Evolutionary conservation across 2,797 vertebrate genomes (phyloP).

Genomic region (Fratercula arctica): DNA sequence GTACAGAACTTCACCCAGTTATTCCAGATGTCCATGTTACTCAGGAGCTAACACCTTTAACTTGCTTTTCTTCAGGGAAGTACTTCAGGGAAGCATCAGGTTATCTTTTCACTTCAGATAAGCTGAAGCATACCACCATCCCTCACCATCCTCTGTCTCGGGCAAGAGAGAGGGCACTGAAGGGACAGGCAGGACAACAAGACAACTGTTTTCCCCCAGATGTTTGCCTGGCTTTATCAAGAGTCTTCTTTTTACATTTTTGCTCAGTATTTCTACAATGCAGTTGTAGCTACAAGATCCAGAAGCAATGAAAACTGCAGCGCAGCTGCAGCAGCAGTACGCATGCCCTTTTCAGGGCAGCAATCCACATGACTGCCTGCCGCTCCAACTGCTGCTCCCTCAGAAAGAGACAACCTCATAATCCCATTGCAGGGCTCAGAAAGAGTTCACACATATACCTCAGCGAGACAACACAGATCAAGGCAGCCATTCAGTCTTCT

Average conservation of each 20-base stretch:
- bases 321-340: neutral
- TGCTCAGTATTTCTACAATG: neutral
- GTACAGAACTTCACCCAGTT: neutral
- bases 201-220: neutral
- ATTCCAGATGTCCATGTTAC: neutral
- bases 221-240: neutral
- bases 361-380: neutral
- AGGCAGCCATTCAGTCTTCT: neutral
- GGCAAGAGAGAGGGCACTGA: neutral
- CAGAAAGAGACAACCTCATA: neutral
- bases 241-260: neutral
- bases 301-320: neutral
- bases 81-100: neutral
- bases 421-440: too few species aligned
- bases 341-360: neutral
- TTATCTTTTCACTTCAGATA: neutral
- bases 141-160: accelerated
- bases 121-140: neutral
- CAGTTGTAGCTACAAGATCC: neutral
- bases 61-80: neutral
- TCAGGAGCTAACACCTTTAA: neutral
- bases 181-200: neutral
- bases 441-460: neutral
- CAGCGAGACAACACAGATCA: neutral
- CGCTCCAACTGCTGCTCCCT: neutral